Conservation (phyloP, 2,888 invertebrate genomes). For the Aricia artaxerxes region DNA sequence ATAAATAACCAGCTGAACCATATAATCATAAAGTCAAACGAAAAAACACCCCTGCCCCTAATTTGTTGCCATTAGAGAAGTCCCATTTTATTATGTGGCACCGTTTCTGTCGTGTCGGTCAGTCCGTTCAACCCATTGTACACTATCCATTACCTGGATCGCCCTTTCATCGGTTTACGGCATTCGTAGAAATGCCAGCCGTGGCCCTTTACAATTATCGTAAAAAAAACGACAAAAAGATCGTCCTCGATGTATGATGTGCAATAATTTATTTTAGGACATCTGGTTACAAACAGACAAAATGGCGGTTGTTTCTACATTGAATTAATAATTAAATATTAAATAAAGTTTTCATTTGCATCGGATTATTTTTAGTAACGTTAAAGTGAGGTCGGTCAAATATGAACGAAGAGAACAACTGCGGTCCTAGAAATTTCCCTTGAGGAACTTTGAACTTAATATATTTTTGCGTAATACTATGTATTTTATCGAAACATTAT, state of each 20-base stretch:
- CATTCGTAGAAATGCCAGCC: constrained; percentile 28
- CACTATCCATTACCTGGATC: constrained; percentile 26
- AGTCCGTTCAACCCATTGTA: constrained; percentile 27
- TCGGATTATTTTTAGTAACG: not conserved
- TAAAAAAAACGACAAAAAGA: constrained; percentile 23
- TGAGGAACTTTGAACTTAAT: not conserved
- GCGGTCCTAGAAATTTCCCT: not conserved
- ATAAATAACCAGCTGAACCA: constrained; percentile 9
- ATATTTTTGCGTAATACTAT: not conserved
- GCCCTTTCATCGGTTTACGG: constrained; percentile 28
- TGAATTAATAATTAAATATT: not conserved
- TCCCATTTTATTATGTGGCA: constrained; percentile 16
- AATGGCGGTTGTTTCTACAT: constrained; percentile 15
- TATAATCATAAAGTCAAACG: constrained; percentile 4
- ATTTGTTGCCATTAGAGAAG: constrained; percentile 20
- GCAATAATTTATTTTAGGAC: not conserved
- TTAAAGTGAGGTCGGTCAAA: not conserved
- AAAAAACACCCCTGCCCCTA: constrained; percentile 21
- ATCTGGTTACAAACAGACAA: constrained; percentile 20
- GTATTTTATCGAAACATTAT: not conserved
- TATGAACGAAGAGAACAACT: not conserved
- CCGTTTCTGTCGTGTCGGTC: constrained; percentile 12
- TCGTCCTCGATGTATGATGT: constrained; percentile 17
- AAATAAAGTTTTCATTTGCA: not conserved
- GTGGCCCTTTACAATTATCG: constrained; percentile 22